Evolutionary conservation across 2,113 vertebrate species (phyloP), one percentile per base, ranked within the genome.

Genomic region (Pipa parva): DNA sequence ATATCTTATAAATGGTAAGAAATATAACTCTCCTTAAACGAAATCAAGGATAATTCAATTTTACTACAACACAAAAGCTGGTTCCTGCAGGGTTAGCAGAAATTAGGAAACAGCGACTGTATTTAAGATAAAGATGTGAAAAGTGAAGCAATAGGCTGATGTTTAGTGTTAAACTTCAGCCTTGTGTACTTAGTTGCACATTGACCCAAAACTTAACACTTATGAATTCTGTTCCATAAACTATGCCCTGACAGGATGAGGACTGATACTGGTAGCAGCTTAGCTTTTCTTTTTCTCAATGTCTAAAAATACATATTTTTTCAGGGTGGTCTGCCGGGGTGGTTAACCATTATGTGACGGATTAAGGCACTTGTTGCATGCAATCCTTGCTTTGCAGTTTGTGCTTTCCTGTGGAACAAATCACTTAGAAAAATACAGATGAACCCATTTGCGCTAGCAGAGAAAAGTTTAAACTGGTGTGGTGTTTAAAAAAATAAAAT

Each of bases 341-440:
- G 63, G 63, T 59, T 59, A 67, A 59, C 54, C 63, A 36, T 49
- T 2, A 49, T 29, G 15, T 7, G 13, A 37, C 20, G 26, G 24
- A 50, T 24, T 58, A 25, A 15, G 17, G 18, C 28, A 25, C 28
- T 39, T 31, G 39, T n/a, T 36, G 29, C 42, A 25, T 67, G 12
- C 15, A 29, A 49, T 66, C 24, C 31, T 21, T 33, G 27, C 15
- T 29, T 7, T 39, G 20, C 12, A 57, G 2, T 56, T 9, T 49
- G 22, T 28, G 31, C 18, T 28, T 67, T 58, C 63, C 54, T 67
- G 55, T 59, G 63, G 63, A 64, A 64, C 24, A 54, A 39, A 55
- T 20, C 24, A 2, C 33, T n/a, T n/a, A n/a, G n/a, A n/a, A n/a
- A n/a, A n/a, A n/a, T n/a, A n/a, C n/a, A n/a, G n/a, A 18, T 33